phyloP scores from a whole-genome alignment of 2,113 vertebrate species.

The Oreotrochilus melanogaster region DNA sequence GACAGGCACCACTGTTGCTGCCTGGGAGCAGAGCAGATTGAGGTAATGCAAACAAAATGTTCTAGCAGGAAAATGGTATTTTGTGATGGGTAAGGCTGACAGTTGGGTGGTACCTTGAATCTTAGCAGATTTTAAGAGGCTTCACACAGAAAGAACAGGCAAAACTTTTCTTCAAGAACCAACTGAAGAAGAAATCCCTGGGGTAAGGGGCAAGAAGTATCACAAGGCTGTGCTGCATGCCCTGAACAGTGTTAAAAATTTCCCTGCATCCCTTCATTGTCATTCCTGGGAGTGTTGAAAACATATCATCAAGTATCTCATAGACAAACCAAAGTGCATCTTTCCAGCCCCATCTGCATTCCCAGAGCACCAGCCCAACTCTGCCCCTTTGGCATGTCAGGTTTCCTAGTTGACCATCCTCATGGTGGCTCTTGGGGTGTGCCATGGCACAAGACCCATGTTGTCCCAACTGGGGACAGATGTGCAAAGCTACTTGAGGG shows the following conservation, averaged over 20 bases:
- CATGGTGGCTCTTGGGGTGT: accelerated
- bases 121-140: not conserved
- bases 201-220: not conserved
- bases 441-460: not conserved
- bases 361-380: not conserved
- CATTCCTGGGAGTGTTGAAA: not conserved
- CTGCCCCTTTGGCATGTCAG: not conserved
- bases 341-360: not conserved
- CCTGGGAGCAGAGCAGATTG: not conserved
- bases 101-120: not conserved
- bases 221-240: accelerated
- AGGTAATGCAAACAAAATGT: not conserved
- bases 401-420: not conserved
- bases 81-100: not conserved
- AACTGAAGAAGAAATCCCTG: not conserved
- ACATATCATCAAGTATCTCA: not conserved
- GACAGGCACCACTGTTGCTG: not conserved
- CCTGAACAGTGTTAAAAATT: not conserved
- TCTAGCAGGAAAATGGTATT: not conserved
- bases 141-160: not conserved
- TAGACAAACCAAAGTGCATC: not conserved
- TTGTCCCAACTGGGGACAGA: not conserved
- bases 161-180: not conserved
- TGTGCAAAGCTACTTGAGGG: not conserved
- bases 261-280: not conserved